phyloP scores from a whole-genome alignment of 2,888 invertebrate species.

The Bruchidius siliquastri region DNA sequence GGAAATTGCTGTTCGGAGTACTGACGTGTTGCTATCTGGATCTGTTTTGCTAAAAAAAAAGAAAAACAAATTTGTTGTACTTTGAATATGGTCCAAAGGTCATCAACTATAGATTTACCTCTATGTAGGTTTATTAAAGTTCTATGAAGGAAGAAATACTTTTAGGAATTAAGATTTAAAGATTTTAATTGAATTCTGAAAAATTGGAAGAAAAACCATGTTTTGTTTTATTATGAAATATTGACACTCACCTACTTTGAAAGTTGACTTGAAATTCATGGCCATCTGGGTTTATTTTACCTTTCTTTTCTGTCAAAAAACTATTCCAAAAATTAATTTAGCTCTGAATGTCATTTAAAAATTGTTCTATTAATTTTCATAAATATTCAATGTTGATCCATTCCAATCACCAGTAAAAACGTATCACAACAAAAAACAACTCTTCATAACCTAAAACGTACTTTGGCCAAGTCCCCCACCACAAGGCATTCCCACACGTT shows the following conservation, averaged over 20 bases:
- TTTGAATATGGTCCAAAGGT: constrained; percentile 11
- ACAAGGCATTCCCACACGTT: too few species aligned
- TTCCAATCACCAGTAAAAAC: too few species aligned
- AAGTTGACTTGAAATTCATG: constrained; percentile 12
- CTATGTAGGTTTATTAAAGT: neutral
- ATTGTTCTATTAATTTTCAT: too few species aligned
- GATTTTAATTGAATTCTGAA: neutral
- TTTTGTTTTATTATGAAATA: neutral
- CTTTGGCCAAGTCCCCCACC: too few species aligned
- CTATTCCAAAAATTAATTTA: too few species aligned
- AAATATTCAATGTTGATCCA: too few species aligned
- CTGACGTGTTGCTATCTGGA: constrained; percentile 46
- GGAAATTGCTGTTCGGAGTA: constrained; percentile 62
- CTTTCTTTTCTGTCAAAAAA: too few species aligned
- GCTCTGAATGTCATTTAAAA: too few species aligned
- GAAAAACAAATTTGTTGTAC: constrained; percentile 4
- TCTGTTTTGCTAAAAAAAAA: constrained; percentile 37
- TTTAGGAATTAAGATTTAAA: neutral
- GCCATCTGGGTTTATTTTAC: neutral
- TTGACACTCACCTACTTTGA: constrained; percentile 14
- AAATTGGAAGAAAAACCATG: neutral
- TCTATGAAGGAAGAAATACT: neutral
- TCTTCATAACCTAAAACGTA: too few species aligned
- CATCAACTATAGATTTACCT: neutral
- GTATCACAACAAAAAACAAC: too few species aligned